Conservation (phyloP, 1,140 invertebrate genomes). For the Aricia agestis region DNA sequence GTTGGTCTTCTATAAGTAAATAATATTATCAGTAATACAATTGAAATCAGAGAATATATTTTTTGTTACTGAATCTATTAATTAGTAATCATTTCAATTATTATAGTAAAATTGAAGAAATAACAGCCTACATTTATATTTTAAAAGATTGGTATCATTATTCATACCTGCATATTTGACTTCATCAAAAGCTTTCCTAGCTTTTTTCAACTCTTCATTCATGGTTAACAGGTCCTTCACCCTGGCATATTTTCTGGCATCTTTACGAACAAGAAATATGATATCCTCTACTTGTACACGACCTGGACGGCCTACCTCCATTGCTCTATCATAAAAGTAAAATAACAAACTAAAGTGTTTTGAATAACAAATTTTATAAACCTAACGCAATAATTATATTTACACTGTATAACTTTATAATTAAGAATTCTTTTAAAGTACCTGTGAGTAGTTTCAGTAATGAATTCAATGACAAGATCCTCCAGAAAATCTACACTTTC, state of each 20-base stretch:
- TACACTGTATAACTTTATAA: too few relatives aligned
- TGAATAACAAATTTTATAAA: too few relatives aligned
- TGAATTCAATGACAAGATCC: slow-evolving; percentile 98
- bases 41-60: slow-evolving; percentile 16
- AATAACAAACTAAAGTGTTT: neutral
- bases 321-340: slow-evolving; percentile 82
- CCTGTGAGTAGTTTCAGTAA: slow-evolving; percentile 94
- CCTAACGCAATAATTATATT: too few relatives aligned
- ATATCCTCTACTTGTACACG: slow-evolving; percentile 98
- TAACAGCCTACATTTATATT: too few relatives aligned
- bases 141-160: too few relatives aligned
- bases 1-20: slow-evolving; percentile 72
- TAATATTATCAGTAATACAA: slow-evolving; percentile 46
- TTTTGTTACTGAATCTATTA: neutral
- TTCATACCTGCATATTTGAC: slow-evolving; percentile 88
- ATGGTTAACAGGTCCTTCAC: slow-evolving; percentile 98
- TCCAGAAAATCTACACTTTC: slow-evolving; percentile 98
- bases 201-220: slow-evolving; percentile 99
- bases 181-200: slow-evolving; percentile 99
- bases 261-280: slow-evolving; percentile 98
- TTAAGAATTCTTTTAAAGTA: slow-evolving; percentile 47
- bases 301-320: slow-evolving; percentile 97
- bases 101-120: neutral
- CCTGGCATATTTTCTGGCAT: slow-evolving; percentile 97
- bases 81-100: neutral